Percentiles rank a stretch among this genome's conserved stretches.
Conservation (phyloP, 2,113 vertebrate genomes). For the Tauraco erythrolophus region DNA sequence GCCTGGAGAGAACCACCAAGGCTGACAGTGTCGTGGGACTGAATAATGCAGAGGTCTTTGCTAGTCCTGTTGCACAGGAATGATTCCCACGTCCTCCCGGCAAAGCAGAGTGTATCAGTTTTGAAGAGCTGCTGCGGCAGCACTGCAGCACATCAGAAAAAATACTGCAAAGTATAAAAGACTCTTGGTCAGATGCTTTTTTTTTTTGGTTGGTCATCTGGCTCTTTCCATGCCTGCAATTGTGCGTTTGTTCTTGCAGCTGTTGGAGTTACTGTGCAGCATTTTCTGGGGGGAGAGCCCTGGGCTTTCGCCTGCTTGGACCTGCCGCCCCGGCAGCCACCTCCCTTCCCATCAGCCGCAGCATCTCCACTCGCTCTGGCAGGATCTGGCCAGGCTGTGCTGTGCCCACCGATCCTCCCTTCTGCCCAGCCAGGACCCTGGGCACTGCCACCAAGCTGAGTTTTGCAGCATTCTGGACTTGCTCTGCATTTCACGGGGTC, state of each 20-base stretch:
- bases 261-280: neutral
- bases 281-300: neutral
- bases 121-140: neutral
- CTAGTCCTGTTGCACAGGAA: neutral
- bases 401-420: neutral
- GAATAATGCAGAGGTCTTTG: constrained; percentile 32
- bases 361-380: neutral
- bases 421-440: neutral
- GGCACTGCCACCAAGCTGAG: neutral
- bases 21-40: neutral
- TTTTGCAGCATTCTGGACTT: neutral
- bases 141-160: neutral
- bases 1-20: neutral
- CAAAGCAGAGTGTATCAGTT: neutral
- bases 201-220: neutral
- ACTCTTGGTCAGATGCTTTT: neutral
- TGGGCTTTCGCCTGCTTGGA: neutral
- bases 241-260: neutral
- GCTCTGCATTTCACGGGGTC: neutral
- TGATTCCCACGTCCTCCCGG: neutral
- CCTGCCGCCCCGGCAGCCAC: neutral
- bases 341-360: neutral
- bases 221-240: neutral
- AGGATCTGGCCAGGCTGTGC: neutral
- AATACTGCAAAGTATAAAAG: neutral